A percentile compares a stretch with the other conserved stretches of the same genome.
These are phyloP conservation scores for Megalopta genalis DNA, from an alignment of 1,140 invertebrate genomes.

Conservation along the genomic window DNA sequence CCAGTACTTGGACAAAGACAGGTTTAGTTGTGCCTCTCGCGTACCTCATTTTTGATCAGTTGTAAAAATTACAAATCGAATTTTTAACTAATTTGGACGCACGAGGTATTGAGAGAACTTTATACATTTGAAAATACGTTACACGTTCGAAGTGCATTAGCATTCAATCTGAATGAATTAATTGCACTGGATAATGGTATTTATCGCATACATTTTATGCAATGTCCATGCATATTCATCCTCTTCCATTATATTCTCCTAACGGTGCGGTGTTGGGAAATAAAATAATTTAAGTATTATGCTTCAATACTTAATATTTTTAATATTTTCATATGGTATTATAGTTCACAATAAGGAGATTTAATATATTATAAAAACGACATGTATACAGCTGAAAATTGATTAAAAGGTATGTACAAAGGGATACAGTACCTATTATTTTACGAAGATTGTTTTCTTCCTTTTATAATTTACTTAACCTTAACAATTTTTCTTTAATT, in stretches of 20 bases:
- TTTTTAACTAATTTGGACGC: background rate
- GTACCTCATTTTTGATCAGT: constrained; percentile 78
- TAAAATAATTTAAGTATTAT: constrained; percentile 3
- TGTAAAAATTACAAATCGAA: constrained; percentile 70
- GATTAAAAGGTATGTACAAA: background rate
- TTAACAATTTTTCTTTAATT: too few species aligned
- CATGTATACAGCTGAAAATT: background rate
- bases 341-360: background rate
- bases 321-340: constrained; percentile 1
- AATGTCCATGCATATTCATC: background rate
- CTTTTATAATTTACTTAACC: too few species aligned
- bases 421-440: too few species aligned
- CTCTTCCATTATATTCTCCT: background rate
- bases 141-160: background rate
- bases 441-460: too few species aligned
- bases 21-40: constrained; percentile 78
- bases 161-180: background rate
- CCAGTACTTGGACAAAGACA: constrained; percentile 77
- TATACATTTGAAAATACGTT: background rate
- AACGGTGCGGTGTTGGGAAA: constrained; percentile 31
- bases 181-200: background rate
- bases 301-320: background rate
- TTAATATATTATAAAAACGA: too few species aligned
- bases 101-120: background rate
- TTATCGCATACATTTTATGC: background rate